phyloP scores from a whole-genome alignment of 2,113 vertebrate species.

The Malaclemys terrapin region DNA sequence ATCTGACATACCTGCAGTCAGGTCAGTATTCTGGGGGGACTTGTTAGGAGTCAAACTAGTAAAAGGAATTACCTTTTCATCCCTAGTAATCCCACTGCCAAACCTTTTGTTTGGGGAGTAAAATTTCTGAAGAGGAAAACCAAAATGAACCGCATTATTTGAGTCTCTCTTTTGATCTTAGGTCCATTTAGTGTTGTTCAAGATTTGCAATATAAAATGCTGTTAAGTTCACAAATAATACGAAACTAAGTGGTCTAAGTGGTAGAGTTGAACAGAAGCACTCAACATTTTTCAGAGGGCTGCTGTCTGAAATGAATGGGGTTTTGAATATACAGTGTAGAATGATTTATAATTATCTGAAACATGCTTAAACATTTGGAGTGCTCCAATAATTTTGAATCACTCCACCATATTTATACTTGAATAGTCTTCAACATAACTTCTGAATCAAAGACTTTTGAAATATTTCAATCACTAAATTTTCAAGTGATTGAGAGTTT shows the following conservation, averaged over 20 bases:
- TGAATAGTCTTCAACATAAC: constrained; percentile 59
- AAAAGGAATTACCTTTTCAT: background rate
- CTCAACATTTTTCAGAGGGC: constrained; percentile 36
- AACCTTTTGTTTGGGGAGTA: background rate
- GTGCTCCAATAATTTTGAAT: constrained; percentile 35
- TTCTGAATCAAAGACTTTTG: constrained; percentile 66
- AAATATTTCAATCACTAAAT: constrained; percentile 51
- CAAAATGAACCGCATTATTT: background rate
- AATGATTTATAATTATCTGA: constrained; percentile 65
- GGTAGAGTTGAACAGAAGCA: constrained; percentile 10
- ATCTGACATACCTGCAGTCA: background rate
- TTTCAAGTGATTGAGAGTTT: constrained; percentile 74
- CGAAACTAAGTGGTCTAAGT: background rate
- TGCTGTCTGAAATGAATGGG: constrained; percentile 61
- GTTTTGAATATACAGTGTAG: constrained; percentile 48
- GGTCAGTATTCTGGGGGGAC: background rate
- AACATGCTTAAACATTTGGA: constrained; percentile 56
- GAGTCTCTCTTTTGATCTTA: background rate
- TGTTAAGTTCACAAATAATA: background rate
- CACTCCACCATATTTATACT: constrained; percentile 52
- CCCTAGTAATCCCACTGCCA: background rate
- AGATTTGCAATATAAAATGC: background rate
- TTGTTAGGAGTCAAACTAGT: background rate
- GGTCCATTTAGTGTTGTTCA: background rate
- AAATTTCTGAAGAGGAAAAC: background rate